phyloP scores from a whole-genome alignment of 2,797 vertebrate species.

The Pangasius larnaudii region DNA sequence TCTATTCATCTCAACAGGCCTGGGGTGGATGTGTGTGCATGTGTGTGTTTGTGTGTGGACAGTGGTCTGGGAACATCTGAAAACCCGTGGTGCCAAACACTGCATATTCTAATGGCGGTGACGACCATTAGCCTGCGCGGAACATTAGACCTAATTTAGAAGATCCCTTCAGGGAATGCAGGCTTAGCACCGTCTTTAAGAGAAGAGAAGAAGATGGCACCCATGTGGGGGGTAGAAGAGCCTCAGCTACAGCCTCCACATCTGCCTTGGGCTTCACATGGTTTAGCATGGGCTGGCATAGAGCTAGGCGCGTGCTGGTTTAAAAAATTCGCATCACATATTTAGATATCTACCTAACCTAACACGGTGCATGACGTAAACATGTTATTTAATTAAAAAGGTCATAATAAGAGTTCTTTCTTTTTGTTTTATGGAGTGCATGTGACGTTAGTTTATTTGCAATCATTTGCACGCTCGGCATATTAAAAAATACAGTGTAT shows the following conservation, averaged over 20 bases:
- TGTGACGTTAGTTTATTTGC: slow-evolving; percentile 1
- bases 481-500: background rate
- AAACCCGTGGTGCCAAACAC: slow-evolving; percentile 73
- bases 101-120: slow-evolving; percentile 79
- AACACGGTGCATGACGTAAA: background rate
- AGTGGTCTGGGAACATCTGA: slow-evolving; percentile 67
- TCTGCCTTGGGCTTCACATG: slow-evolving; percentile 43
- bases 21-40: slow-evolving; percentile 63
- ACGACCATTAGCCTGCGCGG: slow-evolving; percentile 82
- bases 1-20: slow-evolving; percentile 84
- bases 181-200: slow-evolving; percentile 72
- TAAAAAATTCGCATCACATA: background rate
- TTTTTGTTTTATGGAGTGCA: background rate
- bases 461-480: background rate
- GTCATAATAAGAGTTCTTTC: background rate
- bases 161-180: slow-evolving; percentile 82
- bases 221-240: slow-evolving; percentile 74
- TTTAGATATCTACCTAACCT: slow-evolving; percentile 5
- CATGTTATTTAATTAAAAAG: background rate
- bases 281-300: slow-evolving; percentile 30
- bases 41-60: slow-evolving; percentile 60
- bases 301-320: slow-evolving; percentile 14
- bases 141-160: slow-evolving; percentile 87
- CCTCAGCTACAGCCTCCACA: slow-evolving; percentile 55
- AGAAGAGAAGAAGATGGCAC: slow-evolving; percentile 71